Percentiles rank a stretch among this genome's conserved stretches.
Conservation (phyloP, 2,888 invertebrate species). For the Netelia melanura region DNA sequence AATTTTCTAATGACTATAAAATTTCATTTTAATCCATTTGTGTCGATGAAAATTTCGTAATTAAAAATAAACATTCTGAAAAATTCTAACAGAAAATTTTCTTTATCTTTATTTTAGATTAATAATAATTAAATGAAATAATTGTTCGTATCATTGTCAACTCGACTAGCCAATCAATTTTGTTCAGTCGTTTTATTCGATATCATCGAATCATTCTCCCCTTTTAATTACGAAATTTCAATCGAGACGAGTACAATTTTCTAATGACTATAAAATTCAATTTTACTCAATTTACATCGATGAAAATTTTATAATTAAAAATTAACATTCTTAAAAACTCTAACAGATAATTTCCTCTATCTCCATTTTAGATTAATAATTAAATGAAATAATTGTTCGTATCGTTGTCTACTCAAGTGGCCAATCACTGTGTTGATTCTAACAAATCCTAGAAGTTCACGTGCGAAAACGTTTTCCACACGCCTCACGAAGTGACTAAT, state of each 20-base stretch:
- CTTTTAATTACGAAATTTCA: no score
- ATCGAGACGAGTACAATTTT: no score
- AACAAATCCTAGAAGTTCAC: background rate
- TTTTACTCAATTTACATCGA: no score
- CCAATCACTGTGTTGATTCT: conserved; percentile 4
- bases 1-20: no score
- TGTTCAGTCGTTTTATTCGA: no score
- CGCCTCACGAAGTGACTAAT: conserved; percentile 67
- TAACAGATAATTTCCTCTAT: background rate
- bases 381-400: background rate
- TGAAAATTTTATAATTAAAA: no score
- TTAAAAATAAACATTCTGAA: no score
- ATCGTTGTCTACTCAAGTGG: background rate
- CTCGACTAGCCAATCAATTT: background rate
- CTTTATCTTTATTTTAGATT: background rate
- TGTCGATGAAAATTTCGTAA: no score
- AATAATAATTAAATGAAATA: background rate
- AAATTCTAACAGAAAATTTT: background rate
- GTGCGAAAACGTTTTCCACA: conserved; percentile 31
- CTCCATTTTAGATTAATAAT: background rate
- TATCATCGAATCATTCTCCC: no score
- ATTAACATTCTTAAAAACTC: no score
- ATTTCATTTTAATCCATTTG: no score
- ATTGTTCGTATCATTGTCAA: background rate
- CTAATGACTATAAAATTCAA: no score